Percentiles rank a stretch among this genome's conserved stretches.
phyloP scores from a whole-genome alignment of 1,140 invertebrate species.

The Aphaenogaster floridana region DNA sequence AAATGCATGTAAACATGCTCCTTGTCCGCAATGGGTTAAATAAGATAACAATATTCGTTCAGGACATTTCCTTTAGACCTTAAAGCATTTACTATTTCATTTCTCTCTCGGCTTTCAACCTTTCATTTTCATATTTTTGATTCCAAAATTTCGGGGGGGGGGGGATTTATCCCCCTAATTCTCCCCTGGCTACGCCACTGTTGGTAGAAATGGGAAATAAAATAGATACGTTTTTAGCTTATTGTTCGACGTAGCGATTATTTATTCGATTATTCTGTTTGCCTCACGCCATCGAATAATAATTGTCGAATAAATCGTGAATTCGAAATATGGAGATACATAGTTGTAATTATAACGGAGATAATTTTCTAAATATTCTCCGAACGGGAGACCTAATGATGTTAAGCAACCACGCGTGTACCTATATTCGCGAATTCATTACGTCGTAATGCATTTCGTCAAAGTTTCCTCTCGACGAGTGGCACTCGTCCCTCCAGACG shows the following conservation, averaged over 20 bases:
- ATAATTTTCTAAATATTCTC: not conserved
- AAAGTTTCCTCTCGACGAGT: constrained; percentile 17
- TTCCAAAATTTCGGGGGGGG: too few relatives aligned
- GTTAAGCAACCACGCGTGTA: not conserved
- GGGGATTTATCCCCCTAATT: too few relatives aligned
- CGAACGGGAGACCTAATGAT: not conserved
- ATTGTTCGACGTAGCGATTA: not conserved
- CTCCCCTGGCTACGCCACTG: too few relatives aligned
- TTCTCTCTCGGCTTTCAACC: too few relatives aligned
- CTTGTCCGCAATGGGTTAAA: too few relatives aligned
- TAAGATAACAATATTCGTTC: too few relatives aligned
- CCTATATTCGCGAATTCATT: not conserved
- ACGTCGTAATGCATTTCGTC: not conserved
- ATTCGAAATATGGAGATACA: not conserved
- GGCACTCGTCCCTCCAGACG: constrained; percentile 6
- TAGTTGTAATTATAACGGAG: too few relatives aligned
- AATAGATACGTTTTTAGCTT: not conserved
- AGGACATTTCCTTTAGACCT: too few relatives aligned
- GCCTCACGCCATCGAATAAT: not conserved
- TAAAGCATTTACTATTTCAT: too few relatives aligned
- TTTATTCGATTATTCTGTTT: not conserved
- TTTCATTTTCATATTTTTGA: too few relatives aligned
- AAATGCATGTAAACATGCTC: too few relatives aligned
- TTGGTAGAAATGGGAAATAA: not conserved
- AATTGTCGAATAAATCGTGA: not conserved